Evolutionary conservation across 2,888 invertebrate species (phyloP).

Genomic region (Craniophora ligustri): DNA sequence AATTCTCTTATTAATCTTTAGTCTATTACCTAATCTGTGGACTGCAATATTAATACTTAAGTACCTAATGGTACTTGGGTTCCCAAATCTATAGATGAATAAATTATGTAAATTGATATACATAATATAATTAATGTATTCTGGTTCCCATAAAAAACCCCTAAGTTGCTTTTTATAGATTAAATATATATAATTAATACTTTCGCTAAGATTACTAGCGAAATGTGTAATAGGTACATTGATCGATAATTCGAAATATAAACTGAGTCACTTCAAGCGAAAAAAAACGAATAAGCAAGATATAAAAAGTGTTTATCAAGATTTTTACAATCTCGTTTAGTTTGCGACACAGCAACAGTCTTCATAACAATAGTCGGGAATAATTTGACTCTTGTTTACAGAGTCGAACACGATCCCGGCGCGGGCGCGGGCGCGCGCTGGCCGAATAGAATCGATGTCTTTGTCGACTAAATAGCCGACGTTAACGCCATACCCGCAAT

Average conservation of each 20-base stretch:
- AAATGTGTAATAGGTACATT: no score
- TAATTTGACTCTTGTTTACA: conserved; percentile 56
- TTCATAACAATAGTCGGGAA: conserved; percentile 47
- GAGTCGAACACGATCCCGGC: conserved; percentile 41
- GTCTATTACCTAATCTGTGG: background rate
- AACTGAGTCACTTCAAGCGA: no score
- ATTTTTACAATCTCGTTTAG: conserved; percentile 6
- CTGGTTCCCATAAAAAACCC: background rate
- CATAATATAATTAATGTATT: no score
- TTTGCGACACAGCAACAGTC: conserved; percentile 19
- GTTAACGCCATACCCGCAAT: conserved; percentile 63
- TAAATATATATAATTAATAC: background rate
- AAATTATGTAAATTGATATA: no score
- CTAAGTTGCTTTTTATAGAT: background rate
- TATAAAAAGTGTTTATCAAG: background rate
- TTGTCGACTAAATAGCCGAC: conserved; percentile 65
- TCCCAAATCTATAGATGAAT: no score
- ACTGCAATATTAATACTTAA: no score
- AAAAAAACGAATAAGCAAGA: no score
- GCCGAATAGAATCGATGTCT: conserved; percentile 68
- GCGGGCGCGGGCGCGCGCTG: conserved; percentile 1
- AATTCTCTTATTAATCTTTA: background rate
- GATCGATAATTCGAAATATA: no score
- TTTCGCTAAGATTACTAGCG: conserved; percentile 14
- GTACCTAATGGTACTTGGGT: no score